A percentile compares a stretch with the other conserved stretches of the same genome.
Evolutionary conservation across 2,113 vertebrate genomes (phyloP).

Genomic region (Glaucidium brasilianum): DNA sequence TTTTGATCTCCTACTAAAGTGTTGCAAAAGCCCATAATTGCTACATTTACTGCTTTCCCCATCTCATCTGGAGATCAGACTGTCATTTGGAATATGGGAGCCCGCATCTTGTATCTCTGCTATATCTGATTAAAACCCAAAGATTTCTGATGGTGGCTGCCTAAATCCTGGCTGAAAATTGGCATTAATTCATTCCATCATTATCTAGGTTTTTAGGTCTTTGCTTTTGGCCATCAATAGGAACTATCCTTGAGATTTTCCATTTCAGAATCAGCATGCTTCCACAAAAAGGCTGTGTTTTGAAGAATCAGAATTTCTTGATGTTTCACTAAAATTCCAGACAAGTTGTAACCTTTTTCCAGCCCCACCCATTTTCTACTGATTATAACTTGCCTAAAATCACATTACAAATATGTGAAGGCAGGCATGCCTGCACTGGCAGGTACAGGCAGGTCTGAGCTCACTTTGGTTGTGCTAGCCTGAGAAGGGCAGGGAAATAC

Average conservation of each 20-base stretch:
- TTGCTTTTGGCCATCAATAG: neutral
- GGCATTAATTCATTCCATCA: neutral
- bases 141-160: neutral
- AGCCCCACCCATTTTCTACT: neutral
- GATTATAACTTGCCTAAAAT: constrained; percentile 6
- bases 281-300: neutral
- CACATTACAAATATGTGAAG: neutral
- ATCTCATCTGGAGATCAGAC: neutral
- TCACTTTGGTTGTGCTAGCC: neutral
- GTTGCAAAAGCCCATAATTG: neutral
- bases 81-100: neutral
- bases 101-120: neutral
- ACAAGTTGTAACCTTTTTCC: constrained; percentile 31
- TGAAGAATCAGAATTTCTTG: neutral
- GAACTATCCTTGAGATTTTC: neutral
- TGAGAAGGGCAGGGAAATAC: neutral
- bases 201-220: neutral
- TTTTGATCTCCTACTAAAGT: neutral
- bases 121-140: neutral
- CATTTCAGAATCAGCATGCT: neutral
- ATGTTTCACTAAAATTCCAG: constrained; percentile 5
- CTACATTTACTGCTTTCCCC: neutral
- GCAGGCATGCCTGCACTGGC: neutral
- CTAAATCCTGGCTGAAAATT: neutral
- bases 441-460: neutral